Base-by-base conservation (phyloP, 92 coral and sea anemone genomes). In the Meandrina meandrites region DNA sequence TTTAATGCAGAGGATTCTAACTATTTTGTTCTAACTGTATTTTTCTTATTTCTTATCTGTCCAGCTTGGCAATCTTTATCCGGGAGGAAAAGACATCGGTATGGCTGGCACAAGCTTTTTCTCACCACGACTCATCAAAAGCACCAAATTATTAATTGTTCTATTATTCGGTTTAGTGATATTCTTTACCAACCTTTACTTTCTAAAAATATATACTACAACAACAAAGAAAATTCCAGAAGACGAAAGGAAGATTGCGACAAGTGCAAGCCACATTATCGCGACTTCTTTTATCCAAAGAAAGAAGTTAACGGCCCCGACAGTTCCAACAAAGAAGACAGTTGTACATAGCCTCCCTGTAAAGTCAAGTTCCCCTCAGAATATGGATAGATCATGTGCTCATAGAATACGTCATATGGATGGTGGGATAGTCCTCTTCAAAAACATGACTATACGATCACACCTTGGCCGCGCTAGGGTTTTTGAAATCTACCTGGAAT, bases 401-500 rank as follows among this genome's bases (percentile, higher is more conserved):
- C 32, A 30, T 9, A 81, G 67, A 40, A 69, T 69, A 66, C 40
- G 24, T 2, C 73, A 62, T 54, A 56, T 64, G 71, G 22, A 78
- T 0, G 32, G 34, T 13, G 83, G 81, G 32, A 37, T 76, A 42
- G 36, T 69, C 57, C 50, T 60, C 28, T 72, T 81, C 60, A 81
- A 40, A 45, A 34, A 81, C 27, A 35, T 81, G 37, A 34, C 80
- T 60, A 34, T 81, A 53, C 71, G 68, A 64, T 71, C 76, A 40
- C 60, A 48, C 47, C 82, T 75, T 28, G 75, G 75, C 16, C 62
- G 42, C 7, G 81, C 87, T 27, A 54, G 42, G 80, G 85, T 57
- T 35, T 75, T 76, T 51, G 81, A 64, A 31, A 36, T 34, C 10
- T 32, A 21, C 18, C 3, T 84, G 36, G 64, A 84, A 30, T 31